phyloP scores from a whole-genome alignment of 2,888 invertebrate genomes.

The Andrena hattorfiana region DNA sequence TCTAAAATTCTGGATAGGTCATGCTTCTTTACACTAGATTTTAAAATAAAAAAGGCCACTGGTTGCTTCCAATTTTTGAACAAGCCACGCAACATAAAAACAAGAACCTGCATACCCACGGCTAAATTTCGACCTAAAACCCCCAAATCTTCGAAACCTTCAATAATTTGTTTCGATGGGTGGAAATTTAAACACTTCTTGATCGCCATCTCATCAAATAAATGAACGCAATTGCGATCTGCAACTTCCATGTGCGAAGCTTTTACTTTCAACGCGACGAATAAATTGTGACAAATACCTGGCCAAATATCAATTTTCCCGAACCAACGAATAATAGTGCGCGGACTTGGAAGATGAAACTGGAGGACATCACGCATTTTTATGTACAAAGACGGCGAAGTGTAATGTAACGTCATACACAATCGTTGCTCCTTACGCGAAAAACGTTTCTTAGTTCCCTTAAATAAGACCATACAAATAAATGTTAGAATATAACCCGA shows the following conservation, averaged over 20 bases:
- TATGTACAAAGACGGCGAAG: too few species aligned
- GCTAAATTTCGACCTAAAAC: neutral
- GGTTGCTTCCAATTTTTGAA: neutral
- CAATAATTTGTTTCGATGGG: neutral
- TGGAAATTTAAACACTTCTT: neutral
- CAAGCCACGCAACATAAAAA: constrained; percentile 6
- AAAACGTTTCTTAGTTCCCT: too few species aligned
- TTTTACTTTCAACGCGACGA: too few species aligned
- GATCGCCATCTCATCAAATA: constrained; percentile 5
- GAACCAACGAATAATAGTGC: constrained; percentile 11
- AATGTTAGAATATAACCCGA: neutral
- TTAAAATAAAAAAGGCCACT: neutral
- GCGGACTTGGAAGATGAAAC: neutral
- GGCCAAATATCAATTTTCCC: constrained; percentile 3
- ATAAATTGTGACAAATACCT: neutral
- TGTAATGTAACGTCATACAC: too few species aligned
- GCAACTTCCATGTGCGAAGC: neutral
- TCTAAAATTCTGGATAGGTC: neutral
- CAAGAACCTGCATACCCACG: neutral
- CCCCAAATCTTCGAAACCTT: constrained; percentile 1
- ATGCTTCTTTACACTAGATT: neutral
- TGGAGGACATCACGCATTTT: too few species aligned
- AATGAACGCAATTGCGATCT: neutral
- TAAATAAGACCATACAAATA: too few species aligned
- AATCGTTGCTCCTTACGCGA: too few species aligned